Evolutionary conservation across 1,140 invertebrate species (phyloP), one percentile per base, ranked within the genome.

Genomic region (Apis florea): DNA sequence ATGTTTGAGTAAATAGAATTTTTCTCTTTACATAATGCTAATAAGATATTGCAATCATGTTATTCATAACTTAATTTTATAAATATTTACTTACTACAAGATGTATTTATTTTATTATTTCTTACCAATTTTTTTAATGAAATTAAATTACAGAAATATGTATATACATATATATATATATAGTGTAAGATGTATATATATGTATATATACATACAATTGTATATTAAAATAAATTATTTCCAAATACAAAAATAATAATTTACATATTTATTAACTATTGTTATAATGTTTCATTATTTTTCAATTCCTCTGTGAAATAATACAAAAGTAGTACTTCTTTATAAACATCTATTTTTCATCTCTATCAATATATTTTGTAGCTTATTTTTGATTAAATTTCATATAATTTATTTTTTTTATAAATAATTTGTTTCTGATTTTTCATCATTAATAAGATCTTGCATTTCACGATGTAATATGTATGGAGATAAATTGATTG

Each of bases 391-490:
- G 49, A 47, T 11, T 15, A 31, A 49, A 59, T 49, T 61, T 19
- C 10, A 24, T 40, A 47, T 58, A n/a, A 24, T 58, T 72, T 40
- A 31, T 13, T 56, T 56, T 10, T n/a, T 40, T 40, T 24, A 63
- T 26, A 63, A 6, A 47, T 59, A 51, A 9, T 40, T 26, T 40
- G 0, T 68, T n/a, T 79, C 67, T 17, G 26, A 56, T 9, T 68
- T 81, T n/a, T 59, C 24, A 21, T 58, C 54, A 19, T 66, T 53
- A 9, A 75, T 75, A 64, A 79, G 47, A 61, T 73, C 31, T 81
- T 82, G 49, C n/a, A 88, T 73, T 76, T 88, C 78, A n/a, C 80
- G 61, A 19, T 69, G 21, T 51, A 88, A 76, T 1, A 19, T 47
- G 24, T 83, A 73, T 10, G 79, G 58, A 47, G 77, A 85, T 12